Conservation (phyloP, 2,888 invertebrate genomes). For the Drosophila nr. fundita region DNA sequence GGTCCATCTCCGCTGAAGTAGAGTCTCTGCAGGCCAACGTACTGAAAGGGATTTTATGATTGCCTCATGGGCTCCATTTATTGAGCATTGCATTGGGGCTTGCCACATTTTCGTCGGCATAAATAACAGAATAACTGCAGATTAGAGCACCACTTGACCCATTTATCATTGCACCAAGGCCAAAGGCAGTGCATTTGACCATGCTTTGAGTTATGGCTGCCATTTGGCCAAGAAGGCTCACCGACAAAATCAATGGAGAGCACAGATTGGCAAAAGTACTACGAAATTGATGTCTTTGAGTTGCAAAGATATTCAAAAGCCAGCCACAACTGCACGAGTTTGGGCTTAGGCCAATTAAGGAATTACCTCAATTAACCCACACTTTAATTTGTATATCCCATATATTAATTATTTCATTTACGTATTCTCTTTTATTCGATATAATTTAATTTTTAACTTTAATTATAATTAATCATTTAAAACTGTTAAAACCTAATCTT, state of each 20-base stretch:
- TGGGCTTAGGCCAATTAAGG: neutral
- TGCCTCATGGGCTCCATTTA: neutral
- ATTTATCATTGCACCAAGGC: slow-evolving; percentile 50
- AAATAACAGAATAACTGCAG: slow-evolving; percentile 30
- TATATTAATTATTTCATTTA: neutral
- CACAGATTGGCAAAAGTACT: neutral
- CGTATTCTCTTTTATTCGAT: neutral
- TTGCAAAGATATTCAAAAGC: neutral
- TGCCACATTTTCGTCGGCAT: slow-evolving; percentile 49
- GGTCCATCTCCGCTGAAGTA: neutral
- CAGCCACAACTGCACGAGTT: neutral
- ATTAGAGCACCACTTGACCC: slow-evolving; percentile 16
- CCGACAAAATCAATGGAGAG: slow-evolving; percentile 5
- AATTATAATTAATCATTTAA: neutral
- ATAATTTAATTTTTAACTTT: neutral
- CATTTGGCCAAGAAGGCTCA: slow-evolving; percentile 23
- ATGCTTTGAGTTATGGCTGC: slow-evolving; percentile 21
- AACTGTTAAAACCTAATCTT: neutral
- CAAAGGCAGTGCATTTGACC: slow-evolving; percentile 36
- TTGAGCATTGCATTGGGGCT: neutral
- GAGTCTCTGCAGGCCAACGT: neutral
- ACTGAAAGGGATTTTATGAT: slow-evolving; percentile 12
- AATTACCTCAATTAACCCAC: neutral
- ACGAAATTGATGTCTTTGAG: neutral
- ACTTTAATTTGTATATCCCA: neutral